Evolutionary conservation across 2,888 invertebrate species (phyloP).

Genomic region (Aquatica leii): DNA sequence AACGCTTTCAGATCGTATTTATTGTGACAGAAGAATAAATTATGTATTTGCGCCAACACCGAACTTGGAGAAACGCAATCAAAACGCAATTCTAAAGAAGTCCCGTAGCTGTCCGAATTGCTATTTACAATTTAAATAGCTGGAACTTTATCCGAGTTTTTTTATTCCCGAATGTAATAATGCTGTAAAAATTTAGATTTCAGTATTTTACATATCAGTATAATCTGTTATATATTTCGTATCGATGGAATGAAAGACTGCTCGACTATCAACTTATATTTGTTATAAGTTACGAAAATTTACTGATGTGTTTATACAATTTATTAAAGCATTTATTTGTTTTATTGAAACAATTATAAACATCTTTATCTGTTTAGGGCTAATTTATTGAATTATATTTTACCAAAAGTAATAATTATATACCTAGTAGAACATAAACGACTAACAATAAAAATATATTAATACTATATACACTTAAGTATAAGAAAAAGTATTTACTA

Average conservation of each 20-base stretch:
- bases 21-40: conserved; percentile 25
- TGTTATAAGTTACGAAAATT: too few relatives aligned
- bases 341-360: too few relatives aligned
- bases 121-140: conserved; percentile 33
- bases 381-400: too few relatives aligned
- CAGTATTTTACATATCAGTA: conserved; percentile 22
- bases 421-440: too few relatives aligned
- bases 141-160: conserved; percentile 18
- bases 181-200: conserved; percentile 17
- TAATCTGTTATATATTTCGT: background rate
- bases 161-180: conserved; percentile 17
- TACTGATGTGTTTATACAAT: too few relatives aligned
- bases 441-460: too few relatives aligned
- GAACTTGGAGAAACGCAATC: conserved; percentile 28
- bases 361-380: too few relatives aligned
- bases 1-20: background rate
- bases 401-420: too few relatives aligned
- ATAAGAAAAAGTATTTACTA: too few relatives aligned
- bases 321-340: too few relatives aligned
- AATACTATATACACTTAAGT: too few relatives aligned
- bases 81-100: conserved; percentile 19
- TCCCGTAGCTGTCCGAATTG: conserved; percentile 23
- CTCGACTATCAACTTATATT: too few relatives aligned
- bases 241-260: background rate
- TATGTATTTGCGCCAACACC: conserved; percentile 21